Percentiles rank a stretch among this genome's conserved stretches.
Evolutionary conservation across 2,888 invertebrate genomes (phyloP).

Genomic region (Tachina lurida): DNA sequence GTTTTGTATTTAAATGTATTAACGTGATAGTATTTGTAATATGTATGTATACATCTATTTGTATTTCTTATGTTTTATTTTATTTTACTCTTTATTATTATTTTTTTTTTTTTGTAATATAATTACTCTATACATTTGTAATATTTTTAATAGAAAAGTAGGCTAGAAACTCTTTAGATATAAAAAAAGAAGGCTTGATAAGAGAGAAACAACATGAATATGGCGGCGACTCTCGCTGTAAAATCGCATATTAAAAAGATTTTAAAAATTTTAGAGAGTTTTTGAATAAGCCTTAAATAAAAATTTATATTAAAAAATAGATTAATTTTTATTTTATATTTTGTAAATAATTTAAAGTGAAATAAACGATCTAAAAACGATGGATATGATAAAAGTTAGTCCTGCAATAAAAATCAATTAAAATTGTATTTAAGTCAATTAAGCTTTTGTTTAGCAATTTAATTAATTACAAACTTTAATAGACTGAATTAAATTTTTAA

Average conservation of each 20-base stretch:
- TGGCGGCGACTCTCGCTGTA: too few species aligned
- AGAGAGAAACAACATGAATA: neutral
- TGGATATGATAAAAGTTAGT: neutral
- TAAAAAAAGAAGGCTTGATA: conserved; percentile 12
- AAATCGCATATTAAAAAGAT: too few species aligned
- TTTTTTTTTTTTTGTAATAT: conserved; percentile 13
- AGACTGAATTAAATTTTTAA: neutral
- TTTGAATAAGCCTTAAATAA: too few species aligned
- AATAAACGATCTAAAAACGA: conserved; percentile 44
- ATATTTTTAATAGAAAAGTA: conserved; percentile 22
- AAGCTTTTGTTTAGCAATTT: too few species aligned
- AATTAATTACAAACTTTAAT: too few species aligned
- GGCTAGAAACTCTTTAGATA: conserved; percentile 17
- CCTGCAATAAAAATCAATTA: too few species aligned
- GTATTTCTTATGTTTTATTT: too few species aligned
- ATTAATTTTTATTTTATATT: conserved; percentile 16
- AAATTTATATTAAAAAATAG: too few species aligned
- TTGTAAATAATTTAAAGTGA: conserved; percentile 64
- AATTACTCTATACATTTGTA: conserved; percentile 1
- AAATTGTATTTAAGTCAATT: too few species aligned
- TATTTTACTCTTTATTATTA: conserved; percentile 28
- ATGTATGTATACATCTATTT: neutral
- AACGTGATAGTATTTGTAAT: conserved; percentile 70
- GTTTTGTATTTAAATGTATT: conserved; percentile 63
- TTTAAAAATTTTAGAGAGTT: too few species aligned